Conservation (phyloP, 2,888 invertebrate genomes). For the Hirtodrosophila histrioides region DNA sequence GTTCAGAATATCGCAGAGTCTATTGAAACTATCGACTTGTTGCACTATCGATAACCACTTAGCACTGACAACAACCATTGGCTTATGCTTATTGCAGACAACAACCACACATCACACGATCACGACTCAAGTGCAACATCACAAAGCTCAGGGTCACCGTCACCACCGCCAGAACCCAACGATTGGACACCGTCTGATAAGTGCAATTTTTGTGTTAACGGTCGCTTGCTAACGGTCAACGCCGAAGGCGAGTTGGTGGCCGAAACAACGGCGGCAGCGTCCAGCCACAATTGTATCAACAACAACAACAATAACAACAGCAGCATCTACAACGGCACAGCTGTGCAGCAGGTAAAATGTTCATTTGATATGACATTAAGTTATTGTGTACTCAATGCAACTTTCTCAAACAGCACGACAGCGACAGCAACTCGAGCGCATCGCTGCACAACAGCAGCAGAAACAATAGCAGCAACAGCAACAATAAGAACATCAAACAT, state of each 20-base stretch:
- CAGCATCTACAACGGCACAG: constrained; percentile 8
- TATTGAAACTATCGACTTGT: no score
- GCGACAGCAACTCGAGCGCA: constrained; percentile 88
- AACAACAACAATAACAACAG: constrained; percentile 30
- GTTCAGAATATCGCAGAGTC: no score
- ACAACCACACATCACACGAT: constrained; percentile 66
- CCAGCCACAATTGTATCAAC: constrained; percentile 26
- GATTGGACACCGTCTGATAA: constrained; percentile 94
- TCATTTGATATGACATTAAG: constrained; percentile 30
- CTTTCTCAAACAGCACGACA: constrained; percentile 84
- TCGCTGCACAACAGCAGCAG: constrained; percentile 58
- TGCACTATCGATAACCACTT: not conserved
- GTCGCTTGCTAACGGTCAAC: constrained; percentile 87
- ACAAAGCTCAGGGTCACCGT: constrained; percentile 72
- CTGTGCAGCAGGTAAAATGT: not conserved
- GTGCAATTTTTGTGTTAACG: constrained; percentile 93
- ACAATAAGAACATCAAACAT: constrained; percentile 28
- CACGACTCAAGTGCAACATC: constrained; percentile 67
- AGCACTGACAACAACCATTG: constrained; percentile 3
- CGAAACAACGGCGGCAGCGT: constrained; percentile 83
- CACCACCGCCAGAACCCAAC: constrained; percentile 84
- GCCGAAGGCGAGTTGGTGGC: constrained; percentile 84
- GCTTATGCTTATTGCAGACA: constrained; percentile 38
- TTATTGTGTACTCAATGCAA: constrained; percentile 40
- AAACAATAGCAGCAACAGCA: constrained; percentile 29